phyloP scores from a whole-genome alignment of 2,113 vertebrate genomes.

The Hippopotamus amphibius region DNA sequence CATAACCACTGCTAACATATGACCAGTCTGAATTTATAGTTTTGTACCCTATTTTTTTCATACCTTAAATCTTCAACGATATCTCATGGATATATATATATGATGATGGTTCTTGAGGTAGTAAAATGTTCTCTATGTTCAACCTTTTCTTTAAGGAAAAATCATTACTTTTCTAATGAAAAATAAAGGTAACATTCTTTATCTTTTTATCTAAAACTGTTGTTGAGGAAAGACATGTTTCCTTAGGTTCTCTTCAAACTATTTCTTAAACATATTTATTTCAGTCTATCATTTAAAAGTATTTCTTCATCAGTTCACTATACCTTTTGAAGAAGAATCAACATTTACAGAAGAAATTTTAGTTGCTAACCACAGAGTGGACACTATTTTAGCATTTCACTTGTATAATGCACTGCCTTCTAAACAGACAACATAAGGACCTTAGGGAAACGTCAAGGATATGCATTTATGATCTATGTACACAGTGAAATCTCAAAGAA shows the following conservation, averaged over 20 bases:
- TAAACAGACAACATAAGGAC: neutral
- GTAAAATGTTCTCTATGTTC: neutral
- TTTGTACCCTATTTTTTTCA: neutral
- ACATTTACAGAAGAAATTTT: neutral
- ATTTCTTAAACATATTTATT: conserved; percentile 9
- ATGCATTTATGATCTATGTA: neutral
- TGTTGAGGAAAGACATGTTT: neutral
- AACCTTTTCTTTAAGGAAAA: neutral
- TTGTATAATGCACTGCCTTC: neutral
- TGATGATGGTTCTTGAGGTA: neutral
- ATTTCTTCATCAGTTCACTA: conserved; percentile 4
- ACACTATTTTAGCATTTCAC: neutral
- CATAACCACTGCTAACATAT: neutral
- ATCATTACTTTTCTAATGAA: neutral
- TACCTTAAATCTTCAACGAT: neutral
- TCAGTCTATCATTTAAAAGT: neutral
- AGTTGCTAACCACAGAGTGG: neutral
- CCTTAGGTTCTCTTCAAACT: neutral
- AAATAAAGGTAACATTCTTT: neutral
- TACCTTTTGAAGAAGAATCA: conserved; percentile 31
- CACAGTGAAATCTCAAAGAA: conserved; percentile 39
- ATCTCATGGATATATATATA: neutral
- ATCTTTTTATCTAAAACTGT: neutral
- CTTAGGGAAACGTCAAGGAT: neutral
- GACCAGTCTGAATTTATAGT: neutral